Base-by-base conservation (phyloP, 1,140 invertebrate genomes). In the Drosophila hydei region DNA sequence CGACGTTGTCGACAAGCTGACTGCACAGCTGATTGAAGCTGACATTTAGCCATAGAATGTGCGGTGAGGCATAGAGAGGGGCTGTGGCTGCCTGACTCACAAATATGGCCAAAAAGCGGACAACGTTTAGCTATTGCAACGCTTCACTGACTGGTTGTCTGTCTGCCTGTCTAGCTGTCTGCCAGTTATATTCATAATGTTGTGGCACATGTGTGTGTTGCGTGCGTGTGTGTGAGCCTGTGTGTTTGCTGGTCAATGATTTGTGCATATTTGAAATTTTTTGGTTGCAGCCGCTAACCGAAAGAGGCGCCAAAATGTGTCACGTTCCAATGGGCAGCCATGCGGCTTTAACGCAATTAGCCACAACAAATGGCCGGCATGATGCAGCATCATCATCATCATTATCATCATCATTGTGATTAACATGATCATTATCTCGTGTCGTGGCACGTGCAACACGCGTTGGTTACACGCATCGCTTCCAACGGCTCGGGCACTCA, bases 291-390 rank as follows among this genome's bases (percentile, higher is more conserved):
- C 33, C 54, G 27, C 58, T 62, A 60, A 19, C 70, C 75, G 48
- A 75, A 78, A 84, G 68, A 84, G 43, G 62, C 64, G 54, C 69
- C 65, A 77, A 84, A 85, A 85, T 77, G 80, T 85, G 76, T 85
- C 80, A 85, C 80, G 80, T 84, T 85, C 73, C 80, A 77, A 52
- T 79, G 80, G 67, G 67, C 63, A 69, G 48, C 60, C 80, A 70
- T 79, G 80, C 80, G 80, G 76, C 56, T 84, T 84, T 84, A 85
- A 85, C 73, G 80, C 80, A 84, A 84, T 84, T 84, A 84, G 80
- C 80, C 70, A 69, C 80, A 85, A 74, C 81, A 85, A 87, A 85
- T 85, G 79, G 72, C 80, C 72, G 70, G 76, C 80, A 84, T 84
- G 75, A 64, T 51, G 40, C 43, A 70, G n/a, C 65, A 79, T 45